Evolutionary conservation across 2,113 vertebrate genomes (phyloP), one percentile per base, ranked within the genome.

Genomic region (Daphoenositta chrysoptera): DNA sequence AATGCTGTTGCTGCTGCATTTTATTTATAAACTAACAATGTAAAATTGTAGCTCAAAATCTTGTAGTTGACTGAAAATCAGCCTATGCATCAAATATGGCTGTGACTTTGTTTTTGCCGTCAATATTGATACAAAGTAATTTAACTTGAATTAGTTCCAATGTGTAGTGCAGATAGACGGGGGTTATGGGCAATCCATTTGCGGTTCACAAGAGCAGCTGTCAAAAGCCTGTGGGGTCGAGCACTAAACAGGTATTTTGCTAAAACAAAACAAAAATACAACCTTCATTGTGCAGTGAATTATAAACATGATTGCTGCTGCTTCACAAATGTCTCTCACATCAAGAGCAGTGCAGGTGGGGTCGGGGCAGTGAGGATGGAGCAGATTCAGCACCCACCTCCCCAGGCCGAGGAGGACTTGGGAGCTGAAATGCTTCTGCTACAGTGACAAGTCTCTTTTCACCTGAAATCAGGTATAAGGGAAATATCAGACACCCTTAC

Each of bases 301-400:
- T 23, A 37, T 30, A 69, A 45, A 54, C 2, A 1, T 44, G 18
- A 53, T 51, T 61, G 15, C 19, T 53, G 22, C 12, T 42, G 37
- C 21, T 45, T 73, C 22, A 16, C 1, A 1, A 50, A 23, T 2
- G 2, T 47, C 13, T 54, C 16, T 53, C 83, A 19, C 26, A 68
- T 61, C 61, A 47, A 30, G 15, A 30, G 18, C 56, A 54, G 4
- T 26, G 10, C 24, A 31, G 37, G 7, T 13, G 50, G 37, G 53
- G 16, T 28, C 37, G 40, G 21, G 14, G 15, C n/a, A 76, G 51
- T 1, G 3, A 40, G 23, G 5, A 0, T 7, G 13, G 27, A 26
- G 10, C 0, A 0, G 9, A 45, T 72, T 61, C 6, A 14, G 19
- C 9, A 27, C 14, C 7, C 48, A 24, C 8, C 15, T 56, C 28